These are phyloP conservation scores for Pogoniulus pusillus DNA, from an alignment of 2,797 vertebrate genomes.

Conservation along the genomic window DNA sequence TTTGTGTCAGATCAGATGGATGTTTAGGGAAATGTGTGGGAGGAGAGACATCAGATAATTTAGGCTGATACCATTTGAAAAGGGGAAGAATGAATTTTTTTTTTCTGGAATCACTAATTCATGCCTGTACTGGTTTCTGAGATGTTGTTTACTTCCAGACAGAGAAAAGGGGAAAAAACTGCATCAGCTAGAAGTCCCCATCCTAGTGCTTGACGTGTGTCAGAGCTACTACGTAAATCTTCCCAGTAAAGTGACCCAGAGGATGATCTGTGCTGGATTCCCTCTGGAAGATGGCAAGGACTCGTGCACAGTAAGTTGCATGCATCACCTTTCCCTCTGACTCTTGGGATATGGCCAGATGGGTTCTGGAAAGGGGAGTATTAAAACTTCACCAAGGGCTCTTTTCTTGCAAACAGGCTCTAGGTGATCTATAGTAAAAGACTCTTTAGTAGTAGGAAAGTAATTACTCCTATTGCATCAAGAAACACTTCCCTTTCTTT, in stretches of 20 bases:
- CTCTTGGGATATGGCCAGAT: neutral
- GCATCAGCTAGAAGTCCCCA: constrained; percentile 60
- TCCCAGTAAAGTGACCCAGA: constrained; percentile 22
- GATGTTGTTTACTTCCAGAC: constrained; percentile 31
- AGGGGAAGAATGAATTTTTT: neutral
- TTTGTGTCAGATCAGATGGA: neutral
- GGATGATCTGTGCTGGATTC: constrained; percentile 68
- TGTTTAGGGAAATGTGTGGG: neutral
- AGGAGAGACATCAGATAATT: neutral
- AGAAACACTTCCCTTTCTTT: neutral
- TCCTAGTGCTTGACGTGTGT: constrained; percentile 49
- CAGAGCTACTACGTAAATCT: constrained; percentile 23
- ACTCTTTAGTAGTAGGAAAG: neutral
- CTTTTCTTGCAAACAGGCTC: neutral
- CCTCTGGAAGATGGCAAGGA: constrained; percentile 33
- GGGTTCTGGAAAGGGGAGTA: neutral
- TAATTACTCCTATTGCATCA: neutral
- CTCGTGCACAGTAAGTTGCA: constrained; percentile 29
- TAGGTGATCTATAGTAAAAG: neutral
- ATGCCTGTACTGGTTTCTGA: neutral
- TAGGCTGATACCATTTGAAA: neutral
- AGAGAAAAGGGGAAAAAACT: constrained; percentile 51
- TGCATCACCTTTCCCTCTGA: neutral
- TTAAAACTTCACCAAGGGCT: neutral
- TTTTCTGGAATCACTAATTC: neutral